Evolutionary conservation across 2,888 invertebrate species (phyloP).

Genomic region (Acleris cristana): DNA sequence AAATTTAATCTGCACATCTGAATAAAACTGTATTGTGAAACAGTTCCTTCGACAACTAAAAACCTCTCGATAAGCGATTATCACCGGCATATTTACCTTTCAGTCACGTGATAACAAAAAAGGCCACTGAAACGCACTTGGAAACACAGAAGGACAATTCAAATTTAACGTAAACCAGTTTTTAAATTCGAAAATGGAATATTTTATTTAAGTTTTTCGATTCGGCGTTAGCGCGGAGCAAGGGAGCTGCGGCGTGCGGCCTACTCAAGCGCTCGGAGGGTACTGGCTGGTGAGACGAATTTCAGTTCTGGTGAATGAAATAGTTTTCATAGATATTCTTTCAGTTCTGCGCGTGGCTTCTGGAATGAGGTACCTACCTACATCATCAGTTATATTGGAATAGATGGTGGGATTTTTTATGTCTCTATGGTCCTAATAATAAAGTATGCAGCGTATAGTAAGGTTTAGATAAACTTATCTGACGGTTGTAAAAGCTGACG

Average conservation of each 20-base stretch:
- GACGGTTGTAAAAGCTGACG: too few relatives aligned
- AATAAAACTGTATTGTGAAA: background rate
- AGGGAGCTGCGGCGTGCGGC: slow-evolving; percentile 13
- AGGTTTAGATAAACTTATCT: too few relatives aligned
- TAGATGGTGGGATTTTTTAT: background rate
- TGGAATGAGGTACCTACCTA: slow-evolving; percentile 3
- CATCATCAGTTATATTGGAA: slow-evolving; percentile 4
- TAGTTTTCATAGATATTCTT: slow-evolving; percentile 19
- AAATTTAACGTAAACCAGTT: slow-evolving; percentile 17
- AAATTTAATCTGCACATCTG: background rate
- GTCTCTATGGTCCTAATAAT: background rate
- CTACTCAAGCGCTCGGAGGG: background rate
- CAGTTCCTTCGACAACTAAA: slow-evolving; percentile 4
- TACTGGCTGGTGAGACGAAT: slow-evolving; percentile 22
- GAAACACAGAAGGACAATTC: slow-evolving; percentile 15
- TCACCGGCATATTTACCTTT: slow-evolving; percentile 41
- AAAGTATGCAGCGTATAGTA: background rate
- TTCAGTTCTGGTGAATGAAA: slow-evolving; percentile 24
- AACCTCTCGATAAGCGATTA: slow-evolving; percentile 29
- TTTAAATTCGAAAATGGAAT: slow-evolving; percentile 15
- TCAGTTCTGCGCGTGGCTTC: background rate
- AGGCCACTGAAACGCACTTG: slow-evolving; percentile 26
- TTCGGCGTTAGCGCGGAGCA: slow-evolving; percentile 18
- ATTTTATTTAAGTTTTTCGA: slow-evolving; percentile 32
- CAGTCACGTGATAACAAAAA: slow-evolving; percentile 35